Evolutionary conservation across 2,113 vertebrate species (phyloP).

Genomic region (Semicossyphus pulcher): DNA sequence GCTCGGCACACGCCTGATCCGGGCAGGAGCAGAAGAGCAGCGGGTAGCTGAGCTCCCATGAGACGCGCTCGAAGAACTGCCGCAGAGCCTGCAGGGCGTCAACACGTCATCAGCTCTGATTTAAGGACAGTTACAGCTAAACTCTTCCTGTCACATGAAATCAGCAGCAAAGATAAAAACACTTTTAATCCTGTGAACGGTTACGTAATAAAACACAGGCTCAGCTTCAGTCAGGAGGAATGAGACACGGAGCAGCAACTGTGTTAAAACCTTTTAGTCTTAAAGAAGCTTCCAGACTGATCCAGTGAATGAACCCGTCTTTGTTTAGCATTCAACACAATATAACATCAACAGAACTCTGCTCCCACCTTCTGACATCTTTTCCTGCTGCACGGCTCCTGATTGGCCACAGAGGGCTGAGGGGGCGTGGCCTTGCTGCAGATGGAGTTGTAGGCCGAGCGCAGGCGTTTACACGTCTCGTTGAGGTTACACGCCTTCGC

Average conservation of each 20-base stretch:
- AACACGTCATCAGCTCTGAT: not conserved
- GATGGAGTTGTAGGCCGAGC: constrained; percentile 91
- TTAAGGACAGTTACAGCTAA: too few relatives aligned
- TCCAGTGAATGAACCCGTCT: too few relatives aligned
- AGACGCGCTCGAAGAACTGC: constrained; percentile 94
- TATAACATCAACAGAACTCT: too few relatives aligned
- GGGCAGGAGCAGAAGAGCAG: constrained; percentile 96
- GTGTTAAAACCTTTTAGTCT: too few relatives aligned
- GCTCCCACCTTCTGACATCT: constrained; percentile 89
- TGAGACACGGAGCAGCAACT: too few relatives aligned
- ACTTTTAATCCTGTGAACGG: too few relatives aligned
- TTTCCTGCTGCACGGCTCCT: constrained; percentile 90
- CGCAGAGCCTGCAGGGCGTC: constrained; percentile 83
- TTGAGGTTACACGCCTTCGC: constrained; percentile 97
- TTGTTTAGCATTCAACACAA: too few relatives aligned
- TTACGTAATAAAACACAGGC: too few relatives aligned
- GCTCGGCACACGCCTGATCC: constrained; percentile 92
- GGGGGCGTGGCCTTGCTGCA: constrained; percentile 86
- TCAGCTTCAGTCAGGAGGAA: not conserved
- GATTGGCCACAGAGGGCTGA: constrained; percentile 66
- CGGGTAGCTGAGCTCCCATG: constrained; percentile 91
- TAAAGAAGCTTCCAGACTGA: too few relatives aligned
- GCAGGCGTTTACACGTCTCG: constrained; percentile 91
- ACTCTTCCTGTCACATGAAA: too few relatives aligned
- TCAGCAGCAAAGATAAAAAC: too few relatives aligned